Evolutionary conservation across 2,113 vertebrate species (phyloP), one percentile per base, ranked within the genome.

Genomic region (Clinocottus analis): DNA sequence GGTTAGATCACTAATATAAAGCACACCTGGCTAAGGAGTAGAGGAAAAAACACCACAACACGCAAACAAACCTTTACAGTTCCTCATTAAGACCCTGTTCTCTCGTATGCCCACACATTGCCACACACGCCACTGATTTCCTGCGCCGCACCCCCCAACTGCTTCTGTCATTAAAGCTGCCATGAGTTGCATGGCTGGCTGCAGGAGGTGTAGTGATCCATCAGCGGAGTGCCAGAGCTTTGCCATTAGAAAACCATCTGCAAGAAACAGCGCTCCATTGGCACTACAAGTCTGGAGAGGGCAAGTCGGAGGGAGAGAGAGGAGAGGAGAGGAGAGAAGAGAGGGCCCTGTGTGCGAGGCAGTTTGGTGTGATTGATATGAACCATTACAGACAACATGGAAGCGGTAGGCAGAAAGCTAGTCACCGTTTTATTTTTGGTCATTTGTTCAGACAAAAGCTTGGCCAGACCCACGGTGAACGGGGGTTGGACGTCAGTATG

Each of bases 181-280:
- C 83, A 87, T 80, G 79, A 90, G 80, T 83, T 75, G 85, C 85
- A 85, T 87, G 92, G 89, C 86, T 87, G 88, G 76, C 84, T 85
- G 85, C 85, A 85, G 90, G 90, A 91, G 85, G 83, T 85, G 84
- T 72, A 85, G 86, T 61, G 79, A 92, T 93, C 89, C 90, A 93
- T 93, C 90, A 93, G 83, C 23, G 0, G 51, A 56, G 66, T 84
- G 91, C 89, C 79, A 83, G 77, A 77, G 90, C 85, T 77, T 61
- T 74, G 90, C 90, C 89, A 91, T 93, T 91, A 91, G 80, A 88
- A 91, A 91, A 86, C 83, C 93, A 93, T 93, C 91, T 93, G 91
- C 84, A 90, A 91, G 87, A 86, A 86, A 90, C 89, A 88, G 82
- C 23, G 86, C 82, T 90, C 82, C 87, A 77, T 67, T 91, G 93